phyloP scores from a whole-genome alignment of 2,797 vertebrate species.

The Lutjanus campechanus region DNA sequence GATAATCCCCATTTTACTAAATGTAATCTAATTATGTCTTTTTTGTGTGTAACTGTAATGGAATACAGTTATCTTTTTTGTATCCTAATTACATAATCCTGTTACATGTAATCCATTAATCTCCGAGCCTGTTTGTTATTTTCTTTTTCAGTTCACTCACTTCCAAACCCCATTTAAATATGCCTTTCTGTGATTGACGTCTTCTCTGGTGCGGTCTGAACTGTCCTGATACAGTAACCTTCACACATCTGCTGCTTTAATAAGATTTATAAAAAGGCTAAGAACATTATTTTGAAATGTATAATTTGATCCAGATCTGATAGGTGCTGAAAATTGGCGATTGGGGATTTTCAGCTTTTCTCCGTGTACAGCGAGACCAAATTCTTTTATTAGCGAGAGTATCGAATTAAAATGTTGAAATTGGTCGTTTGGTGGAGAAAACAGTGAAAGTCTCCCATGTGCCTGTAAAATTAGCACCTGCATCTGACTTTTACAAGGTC shows the following conservation, averaged over 20 bases:
- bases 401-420: constrained; percentile 54
- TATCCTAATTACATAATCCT: no score
- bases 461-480: constrained; percentile 53
- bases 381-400: constrained; percentile 34
- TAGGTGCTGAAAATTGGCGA: constrained; percentile 25
- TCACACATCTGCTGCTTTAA: constrained; percentile 51
- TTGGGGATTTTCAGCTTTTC: constrained; percentile 35
- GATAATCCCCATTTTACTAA: no score
- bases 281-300: constrained; percentile 49
- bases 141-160: constrained; percentile 9
- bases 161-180: constrained; percentile 19
- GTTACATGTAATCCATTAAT: no score
- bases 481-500: constrained; percentile 57
- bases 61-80: no score
- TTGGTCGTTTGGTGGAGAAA: constrained; percentile 39
- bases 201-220: not conserved
- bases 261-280: constrained; percentile 36
- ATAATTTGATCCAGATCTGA: constrained; percentile 58
- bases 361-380: not conserved
- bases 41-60: no score
- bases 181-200: constrained; percentile 26
- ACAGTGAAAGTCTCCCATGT: not conserved
- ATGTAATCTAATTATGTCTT: no score
- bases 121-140: not conserved
- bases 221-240: constrained; percentile 13